Conservation (phyloP, 2,113 vertebrate genomes). For the Thermophis baileyi region DNA sequence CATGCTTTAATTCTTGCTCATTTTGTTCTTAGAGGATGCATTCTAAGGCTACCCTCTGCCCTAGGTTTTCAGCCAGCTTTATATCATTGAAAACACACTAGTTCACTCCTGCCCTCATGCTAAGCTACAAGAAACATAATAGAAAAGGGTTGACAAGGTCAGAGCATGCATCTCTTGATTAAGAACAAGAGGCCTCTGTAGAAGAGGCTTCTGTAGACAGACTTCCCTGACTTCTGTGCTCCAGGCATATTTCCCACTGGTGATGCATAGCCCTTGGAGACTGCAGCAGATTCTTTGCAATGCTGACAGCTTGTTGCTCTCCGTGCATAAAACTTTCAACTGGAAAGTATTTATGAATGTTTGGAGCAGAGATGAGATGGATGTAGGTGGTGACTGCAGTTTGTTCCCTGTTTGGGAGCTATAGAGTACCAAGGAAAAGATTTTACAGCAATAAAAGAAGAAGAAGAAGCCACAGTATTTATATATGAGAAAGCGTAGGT, state of each 20-base stretch:
- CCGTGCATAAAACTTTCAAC: neutral
- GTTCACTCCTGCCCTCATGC: neutral
- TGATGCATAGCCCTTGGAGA: neutral
- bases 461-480: neutral
- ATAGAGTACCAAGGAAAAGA: neutral
- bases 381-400: neutral
- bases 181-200: neutral
- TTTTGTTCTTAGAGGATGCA: neutral
- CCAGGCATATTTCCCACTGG: neutral
- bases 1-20: neutral
- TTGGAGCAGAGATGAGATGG: neutral
- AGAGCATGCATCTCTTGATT: neutral
- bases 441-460: neutral
- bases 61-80: neutral
- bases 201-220: neutral
- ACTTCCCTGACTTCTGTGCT: neutral
- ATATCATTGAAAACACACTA: neutral
- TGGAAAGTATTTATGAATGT: neutral
- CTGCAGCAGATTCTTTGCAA: neutral
- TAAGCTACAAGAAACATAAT: neutral
- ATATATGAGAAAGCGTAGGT: neutral
- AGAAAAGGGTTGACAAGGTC: neutral
- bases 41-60: neutral
- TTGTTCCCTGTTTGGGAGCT: neutral
- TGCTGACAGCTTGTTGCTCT: no score